Evolutionary conservation across 1,140 invertebrate genomes (phyloP).

Genomic region (Thaumetopoea pityocampa): DNA sequence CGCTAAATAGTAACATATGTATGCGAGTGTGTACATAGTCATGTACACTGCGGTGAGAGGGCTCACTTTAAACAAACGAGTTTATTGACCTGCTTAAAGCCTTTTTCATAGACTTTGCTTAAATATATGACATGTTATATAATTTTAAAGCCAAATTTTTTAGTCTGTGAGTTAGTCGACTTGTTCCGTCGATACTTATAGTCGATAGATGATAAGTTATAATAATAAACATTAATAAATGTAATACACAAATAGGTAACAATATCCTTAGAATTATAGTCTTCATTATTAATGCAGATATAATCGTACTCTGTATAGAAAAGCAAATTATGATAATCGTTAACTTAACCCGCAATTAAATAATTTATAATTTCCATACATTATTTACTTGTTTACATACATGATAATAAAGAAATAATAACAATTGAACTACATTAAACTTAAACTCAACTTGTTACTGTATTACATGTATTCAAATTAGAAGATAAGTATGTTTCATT

Average conservation of each 20-base stretch:
- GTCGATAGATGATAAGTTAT: slow-evolving; percentile 63
- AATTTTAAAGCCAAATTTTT: slow-evolving; percentile 72
- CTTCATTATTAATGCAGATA: slow-evolving; percentile 40
- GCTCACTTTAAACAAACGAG: slow-evolving; percentile 44
- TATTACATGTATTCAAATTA: no score
- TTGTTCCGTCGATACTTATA: slow-evolving; percentile 49
- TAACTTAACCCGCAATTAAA: no score
- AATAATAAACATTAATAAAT: slow-evolving; percentile 65
- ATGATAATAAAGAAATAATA: no score
- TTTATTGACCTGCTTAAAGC: slow-evolving; percentile 71
- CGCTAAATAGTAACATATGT: slow-evolving; percentile 50
- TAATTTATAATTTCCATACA: no score
- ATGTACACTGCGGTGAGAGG: slow-evolving; percentile 25
- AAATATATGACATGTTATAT: slow-evolving; percentile 63
- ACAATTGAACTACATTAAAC: no score
- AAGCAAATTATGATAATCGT: no score
- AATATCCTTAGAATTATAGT: slow-evolving; percentile 60
- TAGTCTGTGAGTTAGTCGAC: slow-evolving; percentile 72
- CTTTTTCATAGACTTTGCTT: no score
- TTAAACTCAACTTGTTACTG: no score
- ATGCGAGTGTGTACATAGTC: no score
- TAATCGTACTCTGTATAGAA: no score
- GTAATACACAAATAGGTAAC: slow-evolving; percentile 70
- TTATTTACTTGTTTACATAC: no score
- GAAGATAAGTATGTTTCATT: no score